phyloP scores from a whole-genome alignment of 2,888 invertebrate species.

The Andrena praecox region DNA sequence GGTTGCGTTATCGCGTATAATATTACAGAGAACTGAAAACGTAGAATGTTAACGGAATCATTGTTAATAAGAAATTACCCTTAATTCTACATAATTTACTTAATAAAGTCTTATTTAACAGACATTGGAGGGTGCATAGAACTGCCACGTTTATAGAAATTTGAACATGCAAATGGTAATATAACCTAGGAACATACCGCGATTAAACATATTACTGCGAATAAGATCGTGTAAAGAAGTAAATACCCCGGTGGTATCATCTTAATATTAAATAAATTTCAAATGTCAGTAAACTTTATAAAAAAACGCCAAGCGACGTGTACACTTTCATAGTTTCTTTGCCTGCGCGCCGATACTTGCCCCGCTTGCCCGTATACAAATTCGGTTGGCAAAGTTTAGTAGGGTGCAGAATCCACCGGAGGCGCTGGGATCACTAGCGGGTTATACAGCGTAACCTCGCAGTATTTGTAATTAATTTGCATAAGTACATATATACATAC shows the following conservation, averaged over 20 bases:
- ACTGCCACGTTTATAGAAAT: conserved; percentile 44
- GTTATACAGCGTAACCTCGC: no score
- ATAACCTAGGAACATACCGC: conserved; percentile 66
- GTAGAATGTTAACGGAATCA: not conserved
- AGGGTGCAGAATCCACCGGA: no score
- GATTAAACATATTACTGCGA: conserved; percentile 40
- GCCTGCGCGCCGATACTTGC: not conserved
- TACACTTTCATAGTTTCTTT: conserved; percentile 30
- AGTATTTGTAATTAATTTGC: conserved; percentile 6
- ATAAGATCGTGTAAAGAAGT: conserved; percentile 44
- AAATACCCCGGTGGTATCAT: conserved; percentile 53
- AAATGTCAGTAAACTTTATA: conserved; percentile 36
- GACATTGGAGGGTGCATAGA: not conserved
- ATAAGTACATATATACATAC: not conserved
- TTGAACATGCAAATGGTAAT: not conserved
- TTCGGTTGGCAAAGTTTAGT: no score
- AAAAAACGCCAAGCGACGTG: not conserved
- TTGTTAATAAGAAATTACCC: not conserved
- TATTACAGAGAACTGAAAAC: conserved; percentile 87
- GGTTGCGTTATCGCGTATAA: conserved; percentile 88
- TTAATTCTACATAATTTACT: not conserved
- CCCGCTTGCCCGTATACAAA: no score
- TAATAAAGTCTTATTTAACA: not conserved
- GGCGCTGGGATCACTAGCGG: no score
- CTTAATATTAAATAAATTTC: not conserved